Conservation (phyloP, 2,113 vertebrate species). For the Callithrix jacchus region DNA sequence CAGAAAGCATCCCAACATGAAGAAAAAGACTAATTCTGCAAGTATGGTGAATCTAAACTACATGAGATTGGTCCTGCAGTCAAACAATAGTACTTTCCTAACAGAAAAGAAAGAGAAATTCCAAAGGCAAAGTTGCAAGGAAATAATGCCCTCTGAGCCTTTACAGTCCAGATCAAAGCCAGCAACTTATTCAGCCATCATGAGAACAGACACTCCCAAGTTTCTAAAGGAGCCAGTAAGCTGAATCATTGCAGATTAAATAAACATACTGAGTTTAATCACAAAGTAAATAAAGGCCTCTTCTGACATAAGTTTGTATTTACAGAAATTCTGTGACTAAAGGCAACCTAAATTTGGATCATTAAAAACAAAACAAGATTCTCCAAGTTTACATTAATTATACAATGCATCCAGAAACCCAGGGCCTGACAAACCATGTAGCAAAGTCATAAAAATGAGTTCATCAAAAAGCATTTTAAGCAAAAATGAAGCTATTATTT, state of each 20-base stretch:
- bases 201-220: constrained; percentile 34
- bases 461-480: constrained; percentile 32
- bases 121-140: not conserved
- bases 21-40: not conserved
- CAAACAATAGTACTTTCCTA: not conserved
- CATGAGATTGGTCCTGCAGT: not conserved
- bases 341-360: constrained; percentile 69
- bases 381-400: constrained; percentile 47
- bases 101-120: constrained; percentile 11
- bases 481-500: not conserved
- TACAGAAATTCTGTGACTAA: constrained; percentile 75
- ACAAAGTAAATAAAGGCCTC: constrained; percentile 73
- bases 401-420: not conserved
- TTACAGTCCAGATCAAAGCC: constrained; percentile 55
- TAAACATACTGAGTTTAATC: constrained; percentile 68
- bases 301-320: constrained; percentile 76
- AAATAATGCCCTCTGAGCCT: not conserved
- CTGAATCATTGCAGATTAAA: constrained; percentile 73
- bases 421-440: not conserved
- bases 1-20: not conserved
- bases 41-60: not conserved
- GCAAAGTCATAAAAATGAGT: not conserved
- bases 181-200: not conserved
- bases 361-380: constrained; percentile 48
- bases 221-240: constrained; percentile 46